phyloP scores from a whole-genome alignment of 2,113 vertebrate genomes.

The Urocynchramus pylzowi region DNA sequence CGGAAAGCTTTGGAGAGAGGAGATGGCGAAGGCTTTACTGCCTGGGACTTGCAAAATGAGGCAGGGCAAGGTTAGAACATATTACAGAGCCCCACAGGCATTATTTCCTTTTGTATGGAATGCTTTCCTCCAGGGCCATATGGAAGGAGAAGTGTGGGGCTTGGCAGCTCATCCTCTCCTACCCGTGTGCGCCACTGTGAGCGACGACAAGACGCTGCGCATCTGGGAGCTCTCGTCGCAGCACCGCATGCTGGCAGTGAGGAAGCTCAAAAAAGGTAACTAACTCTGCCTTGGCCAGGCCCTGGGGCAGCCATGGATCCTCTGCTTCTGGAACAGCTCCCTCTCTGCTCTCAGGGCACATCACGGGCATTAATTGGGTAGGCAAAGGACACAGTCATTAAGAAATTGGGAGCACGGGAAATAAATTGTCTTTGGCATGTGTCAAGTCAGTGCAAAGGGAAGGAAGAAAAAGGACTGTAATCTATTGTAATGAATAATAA shows the following conservation, averaged over 20 bases:
- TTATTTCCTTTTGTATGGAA: neutral
- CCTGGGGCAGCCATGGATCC: neutral
- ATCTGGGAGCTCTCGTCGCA: conserved; percentile 96
- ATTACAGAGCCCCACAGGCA: neutral
- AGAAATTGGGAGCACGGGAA: neutral
- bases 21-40: neutral
- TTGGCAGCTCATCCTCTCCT: conserved; percentile 91
- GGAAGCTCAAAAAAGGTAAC: conserved; percentile 96
- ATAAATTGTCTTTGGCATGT: conserved; percentile 2
- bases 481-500: conserved; percentile 1
- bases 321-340: neutral
- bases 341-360: neutral
- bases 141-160: conserved; percentile 98
- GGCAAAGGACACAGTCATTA: neutral
- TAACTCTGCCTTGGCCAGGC: neutral
- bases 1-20: neutral
- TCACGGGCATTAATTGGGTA: neutral
- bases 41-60: neutral
- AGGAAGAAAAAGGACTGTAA: neutral
- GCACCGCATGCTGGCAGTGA: conserved; percentile 95
- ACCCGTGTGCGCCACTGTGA: conserved; percentile 93
- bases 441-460: neutral
- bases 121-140: conserved; percentile 82
- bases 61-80: neutral
- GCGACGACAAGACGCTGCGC: conserved; percentile 92